Evolutionary conservation across 2,888 invertebrate species (phyloP).

Genomic region (Drosophila limbata): DNA sequence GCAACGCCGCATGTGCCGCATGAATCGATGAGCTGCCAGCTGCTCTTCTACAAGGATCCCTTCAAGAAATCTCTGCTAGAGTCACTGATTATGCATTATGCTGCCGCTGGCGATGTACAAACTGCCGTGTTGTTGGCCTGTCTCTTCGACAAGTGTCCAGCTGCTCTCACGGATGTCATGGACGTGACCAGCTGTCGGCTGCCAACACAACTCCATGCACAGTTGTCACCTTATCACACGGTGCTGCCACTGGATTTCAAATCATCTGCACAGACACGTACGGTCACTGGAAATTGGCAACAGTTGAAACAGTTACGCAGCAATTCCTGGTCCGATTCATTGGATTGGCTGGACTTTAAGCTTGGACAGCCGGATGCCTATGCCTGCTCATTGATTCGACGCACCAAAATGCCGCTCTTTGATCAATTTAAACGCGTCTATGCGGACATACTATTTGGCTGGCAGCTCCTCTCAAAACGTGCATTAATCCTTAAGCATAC

Average conservation of each 20-base stretch:
- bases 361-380: slow-evolving; percentile 70
- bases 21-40: slow-evolving; percentile 86
- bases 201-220: slow-evolving; percentile 84
- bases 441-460: slow-evolving; percentile 94
- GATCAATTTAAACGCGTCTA: slow-evolving; percentile 95
- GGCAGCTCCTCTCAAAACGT: slow-evolving; percentile 92
- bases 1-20: slow-evolving; percentile 86
- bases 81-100: slow-evolving; percentile 93
- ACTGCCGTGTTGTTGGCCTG: slow-evolving; percentile 97
- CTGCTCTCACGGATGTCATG: slow-evolving; percentile 68
- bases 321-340: slow-evolving; percentile 94
- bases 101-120: slow-evolving; percentile 93
- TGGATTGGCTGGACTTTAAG: slow-evolving; percentile 87
- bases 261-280: slow-evolving; percentile 85
- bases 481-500: slow-evolving; percentile 90
- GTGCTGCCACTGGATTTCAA: slow-evolving; percentile 93
- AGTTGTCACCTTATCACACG: slow-evolving; percentile 91
- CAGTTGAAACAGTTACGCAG: slow-evolving; percentile 90
- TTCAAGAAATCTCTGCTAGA: slow-evolving; percentile 94
- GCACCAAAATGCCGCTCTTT: slow-evolving; percentile 86
- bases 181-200: slow-evolving; percentile 55
- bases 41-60: slow-evolving; percentile 92
- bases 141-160: slow-evolving; percentile 91
- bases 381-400: slow-evolving; percentile 81
- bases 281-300: slow-evolving; percentile 89